phyloP scores from a whole-genome alignment of 2,888 invertebrate genomes.

The Myopa tessellatipennis region DNA sequence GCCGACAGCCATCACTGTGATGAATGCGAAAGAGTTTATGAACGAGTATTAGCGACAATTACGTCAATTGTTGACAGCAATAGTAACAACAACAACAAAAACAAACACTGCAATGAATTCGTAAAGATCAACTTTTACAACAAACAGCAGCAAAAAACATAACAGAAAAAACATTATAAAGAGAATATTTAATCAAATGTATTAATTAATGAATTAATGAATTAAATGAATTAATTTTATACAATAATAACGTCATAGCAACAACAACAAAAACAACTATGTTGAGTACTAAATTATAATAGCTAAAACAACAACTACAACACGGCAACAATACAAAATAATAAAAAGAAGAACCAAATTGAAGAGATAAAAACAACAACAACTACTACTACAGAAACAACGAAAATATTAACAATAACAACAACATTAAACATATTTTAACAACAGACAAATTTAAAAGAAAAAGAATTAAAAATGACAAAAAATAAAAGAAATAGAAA shows the following conservation, averaged over 20 bases:
- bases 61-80: conserved; percentile 19
- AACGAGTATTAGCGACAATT: conserved; percentile 19
- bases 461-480: not conserved
- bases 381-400: not conserved
- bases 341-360: not conserved
- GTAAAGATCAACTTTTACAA: too few species aligned
- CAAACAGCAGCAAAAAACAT: too few species aligned
- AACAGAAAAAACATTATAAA: too few species aligned
- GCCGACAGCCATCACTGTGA: not conserved
- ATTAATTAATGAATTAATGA: too few species aligned
- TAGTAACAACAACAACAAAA: conserved; percentile 14
- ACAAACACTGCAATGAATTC: not conserved
- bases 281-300: not conserved
- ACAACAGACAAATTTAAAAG: not conserved
- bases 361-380: not conserved
- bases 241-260: not conserved
- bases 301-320: not conserved
- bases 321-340: not conserved
- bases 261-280: not conserved
- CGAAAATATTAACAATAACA: too few species aligned
- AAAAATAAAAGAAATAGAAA: not conserved
- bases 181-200: too few species aligned
- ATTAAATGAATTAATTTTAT: too few species aligned
- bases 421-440: not conserved
- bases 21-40: conserved; percentile 5